Evolutionary conservation across 2,888 invertebrate genomes (phyloP).

Genomic region (Lithophane leautieri): DNA sequence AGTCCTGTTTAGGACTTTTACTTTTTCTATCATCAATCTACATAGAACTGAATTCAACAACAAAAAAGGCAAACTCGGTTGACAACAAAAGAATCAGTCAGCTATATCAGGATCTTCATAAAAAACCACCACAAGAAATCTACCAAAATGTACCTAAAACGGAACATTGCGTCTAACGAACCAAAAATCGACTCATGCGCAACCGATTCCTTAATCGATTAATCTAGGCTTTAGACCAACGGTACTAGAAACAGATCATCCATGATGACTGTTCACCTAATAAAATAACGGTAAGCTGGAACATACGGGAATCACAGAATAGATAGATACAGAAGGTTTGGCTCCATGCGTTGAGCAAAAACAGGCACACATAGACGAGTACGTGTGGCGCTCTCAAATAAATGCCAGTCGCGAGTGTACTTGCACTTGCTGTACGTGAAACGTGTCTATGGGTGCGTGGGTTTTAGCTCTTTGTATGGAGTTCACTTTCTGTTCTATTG

Average conservation of each 20-base stretch:
- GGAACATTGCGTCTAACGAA: constrained; percentile 18
- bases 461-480: background rate
- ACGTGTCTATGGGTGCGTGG: background rate
- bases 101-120: constrained; percentile 15
- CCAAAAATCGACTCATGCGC: constrained; percentile 40
- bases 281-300: constrained; percentile 42
- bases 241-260: constrained; percentile 48
- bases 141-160: constrained; percentile 19
- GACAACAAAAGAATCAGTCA: constrained; percentile 1
- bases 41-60: background rate
- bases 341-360: background rate
- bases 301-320: constrained; percentile 21
- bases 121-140: constrained; percentile 16
- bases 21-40: background rate
- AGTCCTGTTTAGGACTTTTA: no score
- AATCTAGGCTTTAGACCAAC: constrained; percentile 48
- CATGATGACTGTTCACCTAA: constrained; percentile 15
- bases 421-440: constrained; percentile 4
- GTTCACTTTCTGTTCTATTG: constrained; percentile 11
- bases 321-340: background rate
- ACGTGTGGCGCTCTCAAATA: background rate
- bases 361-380: background rate
- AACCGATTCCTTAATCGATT: constrained; percentile 52
- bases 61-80: background rate
- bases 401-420: background rate